These are phyloP conservation scores for Drosophila barbarae DNA, from an alignment of 2,888 invertebrate genomes.

Conservation along the genomic window DNA sequence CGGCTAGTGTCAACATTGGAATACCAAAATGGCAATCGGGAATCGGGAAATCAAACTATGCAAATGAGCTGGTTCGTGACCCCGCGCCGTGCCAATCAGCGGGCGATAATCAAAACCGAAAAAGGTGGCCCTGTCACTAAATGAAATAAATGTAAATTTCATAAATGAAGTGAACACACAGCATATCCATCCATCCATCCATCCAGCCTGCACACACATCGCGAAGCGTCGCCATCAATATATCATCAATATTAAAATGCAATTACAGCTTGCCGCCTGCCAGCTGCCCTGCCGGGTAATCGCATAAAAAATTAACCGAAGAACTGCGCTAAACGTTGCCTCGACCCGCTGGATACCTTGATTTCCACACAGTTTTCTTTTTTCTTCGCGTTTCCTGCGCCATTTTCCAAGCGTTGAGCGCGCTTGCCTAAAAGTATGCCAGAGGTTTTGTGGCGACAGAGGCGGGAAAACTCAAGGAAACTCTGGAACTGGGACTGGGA, in stretches of 20 bases:
- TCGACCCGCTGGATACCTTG: slow-evolving; percentile 34
- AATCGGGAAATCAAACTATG: slow-evolving; percentile 45
- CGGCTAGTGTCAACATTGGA: slow-evolving; percentile 38
- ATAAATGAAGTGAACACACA: slow-evolving; percentile 61
- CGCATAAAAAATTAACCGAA: slow-evolving; percentile 31
- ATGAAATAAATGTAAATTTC: slow-evolving; percentile 64
- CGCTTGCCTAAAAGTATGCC: slow-evolving; percentile 31
- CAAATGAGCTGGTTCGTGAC: slow-evolving; percentile 28
- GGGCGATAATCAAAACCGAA: slow-evolving; percentile 62
- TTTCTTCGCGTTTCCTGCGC: background rate
- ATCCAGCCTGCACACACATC: background rate
- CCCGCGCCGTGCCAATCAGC: slow-evolving; percentile 2
- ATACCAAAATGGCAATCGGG: slow-evolving; percentile 18
- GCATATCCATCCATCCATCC: slow-evolving; percentile 3
- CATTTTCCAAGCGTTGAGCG: background rate
- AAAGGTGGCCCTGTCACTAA: slow-evolving; percentile 49
- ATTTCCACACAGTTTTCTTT: slow-evolving; percentile 8
- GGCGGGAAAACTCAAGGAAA: slow-evolving; percentile 17
- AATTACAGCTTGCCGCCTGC: slow-evolving; percentile 47
- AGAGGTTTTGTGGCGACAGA: slow-evolving; percentile 12
- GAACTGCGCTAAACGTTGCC: slow-evolving; percentile 25
- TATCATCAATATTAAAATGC: slow-evolving; percentile 67
- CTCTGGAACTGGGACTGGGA: slow-evolving; percentile 12
- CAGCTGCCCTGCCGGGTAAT: slow-evolving; percentile 34
- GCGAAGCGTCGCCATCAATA: slow-evolving; percentile 29